Percentiles rank a stretch among this genome's conserved stretches.
These are phyloP conservation scores for Tragulus kanchil DNA, from an alignment of 2,113 vertebrate genomes.

Conservation along the genomic window DNA sequence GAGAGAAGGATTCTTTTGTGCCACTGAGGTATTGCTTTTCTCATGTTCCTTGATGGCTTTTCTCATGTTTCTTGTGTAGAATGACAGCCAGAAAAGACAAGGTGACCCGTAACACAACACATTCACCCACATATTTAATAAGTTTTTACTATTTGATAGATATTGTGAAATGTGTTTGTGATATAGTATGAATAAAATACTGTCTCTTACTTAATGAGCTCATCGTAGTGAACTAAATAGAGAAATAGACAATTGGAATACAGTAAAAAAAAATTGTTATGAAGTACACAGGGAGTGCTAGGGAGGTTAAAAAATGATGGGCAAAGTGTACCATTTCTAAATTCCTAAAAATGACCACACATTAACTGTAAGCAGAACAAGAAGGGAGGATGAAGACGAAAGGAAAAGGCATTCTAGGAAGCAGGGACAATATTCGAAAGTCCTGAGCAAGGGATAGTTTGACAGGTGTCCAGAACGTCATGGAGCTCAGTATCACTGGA, in stretches of 20 bases:
- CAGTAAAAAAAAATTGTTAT: background rate
- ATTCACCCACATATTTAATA: background rate
- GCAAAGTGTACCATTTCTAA: background rate
- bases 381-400: background rate
- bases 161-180: background rate
- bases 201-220: background rate
- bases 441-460: background rate
- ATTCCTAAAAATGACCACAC: background rate
- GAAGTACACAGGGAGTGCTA: background rate
- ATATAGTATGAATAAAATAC: slow-evolving; percentile 6
- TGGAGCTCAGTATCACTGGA: background rate
- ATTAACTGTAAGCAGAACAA: background rate
- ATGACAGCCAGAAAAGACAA: background rate
- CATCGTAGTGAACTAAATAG: background rate
- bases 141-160: background rate
- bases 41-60: no score
- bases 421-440: background rate
- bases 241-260: background rate
- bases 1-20: slow-evolving; percentile 24
- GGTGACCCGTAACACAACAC: background rate
- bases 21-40: background rate
- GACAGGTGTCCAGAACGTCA: background rate
- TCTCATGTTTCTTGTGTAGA: background rate
- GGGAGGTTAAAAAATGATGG: background rate
- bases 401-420: background rate